phyloP scores from a whole-genome alignment of 2,113 vertebrate genomes.

The Plectropomus leopardus region DNA sequence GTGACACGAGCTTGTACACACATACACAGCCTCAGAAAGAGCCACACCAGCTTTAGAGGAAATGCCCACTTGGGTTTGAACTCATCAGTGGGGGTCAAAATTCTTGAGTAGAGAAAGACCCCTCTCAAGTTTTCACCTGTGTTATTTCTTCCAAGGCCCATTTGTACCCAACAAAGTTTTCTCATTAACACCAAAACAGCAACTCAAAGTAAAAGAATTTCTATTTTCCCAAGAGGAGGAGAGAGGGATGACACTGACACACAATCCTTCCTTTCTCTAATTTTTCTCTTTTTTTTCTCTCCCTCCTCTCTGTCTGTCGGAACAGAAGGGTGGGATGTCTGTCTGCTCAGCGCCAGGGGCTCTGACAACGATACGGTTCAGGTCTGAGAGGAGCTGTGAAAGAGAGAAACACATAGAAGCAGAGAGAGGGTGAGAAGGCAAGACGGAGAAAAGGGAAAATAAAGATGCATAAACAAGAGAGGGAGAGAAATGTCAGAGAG shows the following conservation, averaged over 20 bases:
- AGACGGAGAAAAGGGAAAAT: slow-evolving; percentile 39
- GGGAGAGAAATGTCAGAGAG: slow-evolving; percentile 53
- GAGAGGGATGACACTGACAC: slow-evolving; percentile 66
- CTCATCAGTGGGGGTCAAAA: slow-evolving; percentile 42
- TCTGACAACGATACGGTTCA: slow-evolving; percentile 75
- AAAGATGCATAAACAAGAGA: slow-evolving; percentile 70
- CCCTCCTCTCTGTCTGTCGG: slow-evolving; percentile 37
- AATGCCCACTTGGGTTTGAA: slow-evolving; percentile 53
- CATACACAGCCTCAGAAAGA: slow-evolving; percentile 28
- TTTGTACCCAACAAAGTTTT: slow-evolving; percentile 49
- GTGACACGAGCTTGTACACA: slow-evolving; percentile 27
- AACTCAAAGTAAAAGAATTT: slow-evolving; percentile 52
- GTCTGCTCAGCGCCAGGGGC: slow-evolving; percentile 72
- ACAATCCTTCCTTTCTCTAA: slow-evolving; percentile 73
- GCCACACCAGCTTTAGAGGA: slow-evolving; percentile 37
- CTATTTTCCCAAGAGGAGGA: slow-evolving; percentile 31
- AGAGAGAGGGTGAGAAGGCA: slow-evolving; percentile 46
- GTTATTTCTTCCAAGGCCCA: slow-evolving; percentile 52
- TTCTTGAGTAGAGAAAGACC: slow-evolving; percentile 25
- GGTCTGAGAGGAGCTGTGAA: slow-evolving; percentile 66
- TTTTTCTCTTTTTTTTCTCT: slow-evolving; percentile 22
- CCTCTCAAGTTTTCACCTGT: slow-evolving; percentile 51
- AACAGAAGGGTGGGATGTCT: slow-evolving; percentile 60
- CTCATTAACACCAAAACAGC: slow-evolving; percentile 25
- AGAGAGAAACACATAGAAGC: slow-evolving; percentile 46